Conservation (phyloP, 2,113 vertebrate species). For the Gymnogyps californianus region DNA sequence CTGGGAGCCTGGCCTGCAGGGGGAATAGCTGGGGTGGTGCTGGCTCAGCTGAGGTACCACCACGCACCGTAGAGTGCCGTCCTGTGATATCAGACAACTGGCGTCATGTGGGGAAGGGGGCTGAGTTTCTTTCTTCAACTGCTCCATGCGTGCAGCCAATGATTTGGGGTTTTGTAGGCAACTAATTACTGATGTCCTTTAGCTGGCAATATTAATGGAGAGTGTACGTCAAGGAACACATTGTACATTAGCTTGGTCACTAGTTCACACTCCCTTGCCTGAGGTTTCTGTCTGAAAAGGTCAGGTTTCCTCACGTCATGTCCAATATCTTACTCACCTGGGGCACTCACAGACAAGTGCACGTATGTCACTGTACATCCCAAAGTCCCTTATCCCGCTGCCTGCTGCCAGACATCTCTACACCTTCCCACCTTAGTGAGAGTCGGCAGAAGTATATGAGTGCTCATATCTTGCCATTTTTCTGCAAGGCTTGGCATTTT, state of each 20-base stretch:
- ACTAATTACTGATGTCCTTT: neutral
- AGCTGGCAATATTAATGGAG: neutral
- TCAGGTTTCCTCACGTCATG: neutral
- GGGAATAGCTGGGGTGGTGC: neutral
- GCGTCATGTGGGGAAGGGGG: neutral
- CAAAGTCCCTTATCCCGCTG: neutral
- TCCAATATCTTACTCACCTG: neutral
- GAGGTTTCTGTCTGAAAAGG: neutral
- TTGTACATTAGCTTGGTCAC: neutral
- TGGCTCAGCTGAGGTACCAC: neutral
- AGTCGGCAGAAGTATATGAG: neutral
- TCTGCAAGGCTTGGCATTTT: neutral
- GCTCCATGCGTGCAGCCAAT: neutral
- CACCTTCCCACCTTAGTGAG: neutral
- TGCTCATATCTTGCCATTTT: neutral
- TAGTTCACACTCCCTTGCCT: neutral
- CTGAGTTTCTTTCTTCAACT: neutral
- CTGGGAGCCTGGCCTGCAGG: neutral
- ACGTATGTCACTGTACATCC: neutral
- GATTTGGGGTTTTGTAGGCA: neutral
- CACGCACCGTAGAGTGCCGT: fast-evolving
- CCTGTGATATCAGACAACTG: neutral
- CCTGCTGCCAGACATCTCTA: neutral
- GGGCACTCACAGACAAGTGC: neutral
- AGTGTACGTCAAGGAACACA: neutral